Conservation (phyloP, 1,140 invertebrate genomes). For the Sminthurinus signatus region DNA sequence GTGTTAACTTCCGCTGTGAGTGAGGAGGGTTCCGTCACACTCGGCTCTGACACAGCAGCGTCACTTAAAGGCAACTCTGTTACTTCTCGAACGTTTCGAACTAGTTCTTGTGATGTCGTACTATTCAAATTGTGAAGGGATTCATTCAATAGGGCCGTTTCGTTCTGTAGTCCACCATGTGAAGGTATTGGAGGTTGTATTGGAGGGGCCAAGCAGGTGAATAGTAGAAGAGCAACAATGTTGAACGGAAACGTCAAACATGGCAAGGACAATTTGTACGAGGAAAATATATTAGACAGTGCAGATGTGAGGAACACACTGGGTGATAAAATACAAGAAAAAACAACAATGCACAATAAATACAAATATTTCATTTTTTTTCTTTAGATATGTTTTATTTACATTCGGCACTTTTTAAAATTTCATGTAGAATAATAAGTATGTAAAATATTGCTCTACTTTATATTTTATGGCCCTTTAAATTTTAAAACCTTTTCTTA, state of each 20-base stretch:
- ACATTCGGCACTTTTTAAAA: too few relatives aligned
- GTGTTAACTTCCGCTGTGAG: too few relatives aligned
- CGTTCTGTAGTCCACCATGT: neutral
- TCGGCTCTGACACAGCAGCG: neutral
- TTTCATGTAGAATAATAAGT: too few relatives aligned
- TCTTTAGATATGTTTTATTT: neutral
- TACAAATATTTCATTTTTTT: neutral
- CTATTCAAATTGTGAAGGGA: too few relatives aligned
- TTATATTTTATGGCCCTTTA: too few relatives aligned
- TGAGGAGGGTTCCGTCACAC: neutral
- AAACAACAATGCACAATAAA: neutral
- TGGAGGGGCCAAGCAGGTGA: conserved; percentile 42
- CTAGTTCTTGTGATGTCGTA: too few relatives aligned
- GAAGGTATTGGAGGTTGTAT: neutral
- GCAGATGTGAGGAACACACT: conserved; percentile 41
- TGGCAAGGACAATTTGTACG: conserved; percentile 43
- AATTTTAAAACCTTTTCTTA: too few relatives aligned
- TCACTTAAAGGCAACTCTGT: neutral
- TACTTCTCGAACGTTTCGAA: neutral
- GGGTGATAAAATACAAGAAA: conserved; percentile 7
- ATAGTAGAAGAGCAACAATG: conserved; percentile 43
- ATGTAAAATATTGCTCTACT: too few relatives aligned
- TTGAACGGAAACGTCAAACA: conserved; percentile 46
- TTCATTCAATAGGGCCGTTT: too few relatives aligned
- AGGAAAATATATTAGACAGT: conserved; percentile 43